Evolutionary conservation across 2,888 invertebrate species (phyloP).

Genomic region (Lasioglossum villosulum): DNA sequence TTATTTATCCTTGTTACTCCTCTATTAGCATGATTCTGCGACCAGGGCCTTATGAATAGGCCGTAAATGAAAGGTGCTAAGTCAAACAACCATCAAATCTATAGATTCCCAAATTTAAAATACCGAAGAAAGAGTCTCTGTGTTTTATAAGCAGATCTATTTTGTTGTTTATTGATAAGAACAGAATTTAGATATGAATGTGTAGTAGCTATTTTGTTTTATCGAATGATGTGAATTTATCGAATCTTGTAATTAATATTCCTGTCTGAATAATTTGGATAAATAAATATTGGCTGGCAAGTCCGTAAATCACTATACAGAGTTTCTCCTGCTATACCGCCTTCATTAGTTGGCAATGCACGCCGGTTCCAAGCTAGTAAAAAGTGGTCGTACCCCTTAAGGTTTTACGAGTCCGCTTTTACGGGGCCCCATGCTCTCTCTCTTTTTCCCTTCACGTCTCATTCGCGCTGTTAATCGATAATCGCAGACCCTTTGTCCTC

Average conservation of each 20-base stretch:
- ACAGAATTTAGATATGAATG: background rate
- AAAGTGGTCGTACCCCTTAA: slow-evolving; percentile 61
- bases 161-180: no score
- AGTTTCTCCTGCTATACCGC: slow-evolving; percentile 23
- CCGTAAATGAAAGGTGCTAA: background rate
- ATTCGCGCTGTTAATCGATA: slow-evolving; percentile 22
- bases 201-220: background rate
- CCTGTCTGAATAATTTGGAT: background rate
- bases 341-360: slow-evolving; percentile 56
- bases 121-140: background rate
- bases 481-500: slow-evolving; percentile 14
- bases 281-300: background rate
- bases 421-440: slow-evolving; percentile 36
- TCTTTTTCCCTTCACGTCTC: slow-evolving; percentile 33
- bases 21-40: background rate
- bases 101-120: background rate
- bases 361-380: slow-evolving; percentile 39
- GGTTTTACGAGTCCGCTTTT: slow-evolving; percentile 66
- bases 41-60: background rate
- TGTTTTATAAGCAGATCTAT: background rate
- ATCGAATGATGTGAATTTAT: background rate
- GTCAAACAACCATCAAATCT: background rate
- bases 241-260: background rate
- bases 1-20: background rate
- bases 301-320: background rate